Evolutionary conservation across 2,888 invertebrate genomes (phyloP), one percentile per base, ranked within the genome.

Genomic region (Metopia argyrocephala): DNA sequence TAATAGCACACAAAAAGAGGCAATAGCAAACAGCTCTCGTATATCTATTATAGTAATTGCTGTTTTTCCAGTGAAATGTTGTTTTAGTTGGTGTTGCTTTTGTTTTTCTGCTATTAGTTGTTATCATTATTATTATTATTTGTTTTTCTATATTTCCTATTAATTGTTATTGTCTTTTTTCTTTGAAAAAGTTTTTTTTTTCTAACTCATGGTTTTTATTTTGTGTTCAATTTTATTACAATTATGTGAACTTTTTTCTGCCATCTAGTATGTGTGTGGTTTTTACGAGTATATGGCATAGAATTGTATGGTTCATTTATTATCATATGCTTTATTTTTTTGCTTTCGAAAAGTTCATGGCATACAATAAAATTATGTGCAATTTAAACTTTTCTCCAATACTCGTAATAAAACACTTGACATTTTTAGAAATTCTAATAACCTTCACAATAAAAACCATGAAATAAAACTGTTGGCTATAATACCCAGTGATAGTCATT

Each of bases 281-380:
- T 76, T 71, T 76, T 71, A n/a, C n/a, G n/a, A n/a, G n/a, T n/a
- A 79, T 75, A 56, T 75, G 66, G 61, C 66, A 54, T 50, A n/a
- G 45, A 61, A 70, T 79, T 75, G 61, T 66, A 56, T 71, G 38
- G 25, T n/a, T 59, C 28, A 57, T 28, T 18, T 66, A 21, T 52
- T 31, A 5, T 38, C 38, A 38, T 38, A 12, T 38, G 38, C 12
- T 12, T 38, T 9, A 52, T 45, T 28, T 50, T 28, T 18, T 28
- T 21, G n/a, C 25, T 15, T 5, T 46, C 27, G 54, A 46, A 18
- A 48, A 57, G 15, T 20, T 66, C 46, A 5, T 54, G 54, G 28
- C 28, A 54, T 46, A 27, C 28, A 70, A 62, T 70, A 64, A 70
- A 64, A 70, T 70, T 56, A 57, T 50, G 31, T 56, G 46, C 15